phyloP scores from a whole-genome alignment of 30 jellyfish, hydroid and myxozoan species.

The Pelagia noctiluca region DNA sequence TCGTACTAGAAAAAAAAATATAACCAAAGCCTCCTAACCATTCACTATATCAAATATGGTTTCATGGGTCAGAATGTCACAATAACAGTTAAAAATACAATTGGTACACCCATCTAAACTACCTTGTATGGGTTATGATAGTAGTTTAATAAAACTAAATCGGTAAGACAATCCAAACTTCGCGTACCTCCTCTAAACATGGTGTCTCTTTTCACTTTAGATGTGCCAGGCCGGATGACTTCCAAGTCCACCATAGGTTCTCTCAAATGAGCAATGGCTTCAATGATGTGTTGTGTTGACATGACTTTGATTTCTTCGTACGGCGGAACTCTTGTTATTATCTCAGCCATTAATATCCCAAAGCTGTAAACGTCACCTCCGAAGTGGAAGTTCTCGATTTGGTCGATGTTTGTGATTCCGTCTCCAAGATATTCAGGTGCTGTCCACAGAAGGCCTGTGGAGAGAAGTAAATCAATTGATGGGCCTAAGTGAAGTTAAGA shows the following conservation, averaged over 20 bases:
- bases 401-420: conserved; percentile 80
- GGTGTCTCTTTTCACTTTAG: conserved; percentile 42
- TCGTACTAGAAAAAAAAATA: too few species aligned
- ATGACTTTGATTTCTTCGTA: conserved; percentile 85
- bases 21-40: too few species aligned
- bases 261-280: conserved; percentile 88
- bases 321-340: conserved; percentile 85
- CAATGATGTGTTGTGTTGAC: conserved; percentile 81
- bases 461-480: background rate
- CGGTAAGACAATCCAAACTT: too few species aligned
- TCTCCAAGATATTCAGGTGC: conserved; percentile 87
- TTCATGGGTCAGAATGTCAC: too few species aligned
- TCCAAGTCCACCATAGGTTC: conserved; percentile 83
- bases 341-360: conserved; percentile 88
- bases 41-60: too few species aligned
- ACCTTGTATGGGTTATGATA: too few species aligned
- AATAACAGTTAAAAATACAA: too few species aligned
- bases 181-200: conserved; percentile 46
- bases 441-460: conserved; percentile 89
- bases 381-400: conserved; percentile 37
- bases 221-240: conserved; percentile 61
- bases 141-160: too few species aligned
- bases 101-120: too few species aligned
- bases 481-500: too few species aligned
- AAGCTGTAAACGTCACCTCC: conserved; percentile 93